Evolutionary conservation across 2,797 vertebrate species (phyloP).

Genomic region (Paedocypris micromegethes): DNA sequence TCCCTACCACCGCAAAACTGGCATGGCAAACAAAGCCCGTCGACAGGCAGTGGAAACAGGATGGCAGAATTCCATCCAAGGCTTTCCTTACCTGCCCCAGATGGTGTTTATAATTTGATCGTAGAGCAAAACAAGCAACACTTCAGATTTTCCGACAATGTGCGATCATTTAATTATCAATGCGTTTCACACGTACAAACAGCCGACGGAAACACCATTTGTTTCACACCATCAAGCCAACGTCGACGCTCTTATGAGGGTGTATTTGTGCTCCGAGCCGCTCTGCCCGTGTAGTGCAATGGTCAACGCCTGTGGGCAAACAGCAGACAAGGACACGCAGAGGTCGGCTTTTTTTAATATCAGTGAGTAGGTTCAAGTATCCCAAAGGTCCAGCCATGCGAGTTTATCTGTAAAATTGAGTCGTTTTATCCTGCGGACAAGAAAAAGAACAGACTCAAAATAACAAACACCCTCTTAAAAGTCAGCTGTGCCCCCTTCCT

Average conservation of each 20-base stretch:
- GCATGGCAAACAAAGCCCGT: no score
- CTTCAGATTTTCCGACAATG: not conserved
- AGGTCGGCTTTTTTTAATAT: slow-evolving; percentile 35
- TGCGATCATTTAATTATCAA: not conserved
- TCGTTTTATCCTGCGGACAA: slow-evolving; percentile 30
- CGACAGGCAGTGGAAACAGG: no score
- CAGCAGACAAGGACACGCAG: slow-evolving; percentile 29
- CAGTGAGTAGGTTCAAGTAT: slow-evolving; percentile 20
- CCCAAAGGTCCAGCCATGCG: slow-evolving; percentile 16
- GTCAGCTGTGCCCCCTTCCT: slow-evolving; percentile 4
- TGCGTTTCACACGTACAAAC: not conserved
- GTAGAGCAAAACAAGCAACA: not conserved
- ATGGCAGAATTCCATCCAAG: no score
- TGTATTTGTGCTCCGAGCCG: slow-evolving; percentile 4
- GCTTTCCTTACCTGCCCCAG: no score
- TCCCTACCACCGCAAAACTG: no score
- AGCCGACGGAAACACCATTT: not conserved
- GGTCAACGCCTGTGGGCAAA: slow-evolving; percentile 11
- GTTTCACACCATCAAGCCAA: not conserved
- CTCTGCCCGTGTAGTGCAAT: not conserved
- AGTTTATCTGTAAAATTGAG: slow-evolving; percentile 16
- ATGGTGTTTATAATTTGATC: not conserved
- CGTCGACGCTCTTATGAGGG: not conserved
- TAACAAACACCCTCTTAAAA: not conserved
- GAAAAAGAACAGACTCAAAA: slow-evolving; percentile 8